Conservation (phyloP, 2,888 invertebrate genomes). For the Microplitis deprimator region DNA sequence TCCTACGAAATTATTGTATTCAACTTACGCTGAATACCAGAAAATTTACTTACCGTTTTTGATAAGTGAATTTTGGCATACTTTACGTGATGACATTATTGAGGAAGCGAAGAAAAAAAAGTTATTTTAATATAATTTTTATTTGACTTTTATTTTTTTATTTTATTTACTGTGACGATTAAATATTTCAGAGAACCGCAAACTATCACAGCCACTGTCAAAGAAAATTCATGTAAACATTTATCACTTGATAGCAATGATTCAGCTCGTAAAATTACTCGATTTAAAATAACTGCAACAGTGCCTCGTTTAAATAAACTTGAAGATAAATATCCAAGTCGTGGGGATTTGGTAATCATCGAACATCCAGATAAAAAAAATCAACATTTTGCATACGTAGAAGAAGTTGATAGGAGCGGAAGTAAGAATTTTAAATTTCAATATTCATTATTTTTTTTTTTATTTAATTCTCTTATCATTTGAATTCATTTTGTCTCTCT, state of each 20-base stretch:
- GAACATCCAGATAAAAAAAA: background rate
- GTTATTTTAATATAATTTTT: background rate
- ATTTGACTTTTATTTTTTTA: background rate
- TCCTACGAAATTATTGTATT: background rate
- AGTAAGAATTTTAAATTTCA: background rate
- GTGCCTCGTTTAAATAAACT: background rate
- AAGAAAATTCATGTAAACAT: background rate
- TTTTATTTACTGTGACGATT: background rate
- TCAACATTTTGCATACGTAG: background rate
- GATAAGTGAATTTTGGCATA: background rate
- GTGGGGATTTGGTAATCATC: background rate
- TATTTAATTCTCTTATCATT: too few species aligned
- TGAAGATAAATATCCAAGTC: background rate
- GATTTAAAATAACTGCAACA: background rate
- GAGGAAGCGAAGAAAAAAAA: background rate
- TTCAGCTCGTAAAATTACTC: background rate
- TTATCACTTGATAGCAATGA: background rate
- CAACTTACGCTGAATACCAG: background rate
- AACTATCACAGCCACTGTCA: background rate
- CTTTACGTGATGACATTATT: background rate
- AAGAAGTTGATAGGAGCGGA: background rate
- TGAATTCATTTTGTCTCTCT: too few species aligned
- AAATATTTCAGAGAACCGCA: background rate
- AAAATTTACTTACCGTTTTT: background rate
- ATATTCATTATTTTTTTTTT: too few species aligned